A percentile compares a stretch with the other conserved stretches of the same genome.
phyloP scores from a whole-genome alignment of 2,113 vertebrate genomes.

The Pygoscelis antarcticus region DNA sequence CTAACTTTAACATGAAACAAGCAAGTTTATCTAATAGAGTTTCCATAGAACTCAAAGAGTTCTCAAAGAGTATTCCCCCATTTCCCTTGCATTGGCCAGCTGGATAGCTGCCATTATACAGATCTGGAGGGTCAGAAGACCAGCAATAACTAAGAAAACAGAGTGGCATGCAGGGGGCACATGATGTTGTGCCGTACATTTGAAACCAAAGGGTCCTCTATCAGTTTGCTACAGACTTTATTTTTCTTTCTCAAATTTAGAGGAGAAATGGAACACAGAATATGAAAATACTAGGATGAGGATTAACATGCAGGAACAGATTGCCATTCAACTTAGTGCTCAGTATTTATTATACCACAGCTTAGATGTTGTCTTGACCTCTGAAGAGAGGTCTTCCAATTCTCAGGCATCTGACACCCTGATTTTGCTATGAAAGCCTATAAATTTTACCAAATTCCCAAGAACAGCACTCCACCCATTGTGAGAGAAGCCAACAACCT shows the following conservation, averaged over 20 bases:
- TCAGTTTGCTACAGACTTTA: not conserved
- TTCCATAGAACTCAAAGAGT: not conserved
- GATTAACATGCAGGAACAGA: not conserved
- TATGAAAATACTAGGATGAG: not conserved
- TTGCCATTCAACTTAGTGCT: not conserved
- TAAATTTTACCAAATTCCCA: not conserved
- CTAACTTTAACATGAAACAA: not conserved
- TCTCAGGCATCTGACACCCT: not conserved
- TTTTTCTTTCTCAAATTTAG: not conserved
- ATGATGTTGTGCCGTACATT: not conserved
- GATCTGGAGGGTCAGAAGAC: not conserved
- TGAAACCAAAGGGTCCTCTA: not conserved
- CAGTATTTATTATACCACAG: not conserved
- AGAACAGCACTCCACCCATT: not conserved
- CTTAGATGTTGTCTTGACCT: not conserved
- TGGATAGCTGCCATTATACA: not conserved
- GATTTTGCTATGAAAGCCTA: not conserved
- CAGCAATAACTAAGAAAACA: not conserved
- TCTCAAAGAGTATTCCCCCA: not conserved
- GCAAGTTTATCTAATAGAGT: not conserved
- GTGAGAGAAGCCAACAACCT: not conserved
- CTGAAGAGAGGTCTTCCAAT: not conserved
- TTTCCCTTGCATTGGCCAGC: not conserved
- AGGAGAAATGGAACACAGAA: not conserved
- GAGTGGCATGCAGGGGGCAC: too few species aligned